Base-by-base conservation (phyloP, 2,888 invertebrate genomes). In the Megaustenia siamemsis region DNA sequence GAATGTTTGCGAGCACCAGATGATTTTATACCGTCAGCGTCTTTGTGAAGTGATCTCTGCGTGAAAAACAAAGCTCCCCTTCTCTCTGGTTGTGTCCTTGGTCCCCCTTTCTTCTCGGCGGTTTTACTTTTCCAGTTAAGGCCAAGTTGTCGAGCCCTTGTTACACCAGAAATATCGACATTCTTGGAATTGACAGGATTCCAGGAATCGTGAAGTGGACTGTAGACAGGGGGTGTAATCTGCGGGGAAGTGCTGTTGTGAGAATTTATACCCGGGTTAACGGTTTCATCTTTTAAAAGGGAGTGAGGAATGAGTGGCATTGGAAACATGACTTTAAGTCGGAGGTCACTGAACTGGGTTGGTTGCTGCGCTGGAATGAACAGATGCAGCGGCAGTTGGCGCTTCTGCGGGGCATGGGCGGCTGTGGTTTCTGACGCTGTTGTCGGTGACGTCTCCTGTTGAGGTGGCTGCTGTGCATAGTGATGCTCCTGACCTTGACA, bases 1-100 rank as follows among this genome's bases (percentile, higher is more conserved):
- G 53, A 53, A 8, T 49, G 56, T 43, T 77, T 63, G 6, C 68
- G 73, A 32, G 3, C 43, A 28, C 43, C 38, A 5, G 21, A 21
- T 1, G 77, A 32, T 56, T 78, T 83, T 8, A 78, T 28, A 32
- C 63, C 32, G 40, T 83, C 83, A 0, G 12, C 10, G 8, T 83
- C 83, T 40, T 73, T 80, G 4, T 76, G 83, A 0, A 84, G 80
- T 0, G 79, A 45, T 75, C 80, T 84, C 32, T 84, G 84, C 1
- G 84, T 80, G 18, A 84, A 80, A 38, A 84, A 75, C 28, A 84
- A 43, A 24, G 84, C 84, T 10, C 84, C 84, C 32, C 84, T 73
- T 49, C 84, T 40, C 35, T 83, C 83, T 28, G 82, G 82, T 18
- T 68, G 82, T 12, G 71, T 10, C 24, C 73, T 71, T 35, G 49